phyloP scores from a whole-genome alignment of 1,140 invertebrate genomes.

The Heterodera carotae region DNA sequence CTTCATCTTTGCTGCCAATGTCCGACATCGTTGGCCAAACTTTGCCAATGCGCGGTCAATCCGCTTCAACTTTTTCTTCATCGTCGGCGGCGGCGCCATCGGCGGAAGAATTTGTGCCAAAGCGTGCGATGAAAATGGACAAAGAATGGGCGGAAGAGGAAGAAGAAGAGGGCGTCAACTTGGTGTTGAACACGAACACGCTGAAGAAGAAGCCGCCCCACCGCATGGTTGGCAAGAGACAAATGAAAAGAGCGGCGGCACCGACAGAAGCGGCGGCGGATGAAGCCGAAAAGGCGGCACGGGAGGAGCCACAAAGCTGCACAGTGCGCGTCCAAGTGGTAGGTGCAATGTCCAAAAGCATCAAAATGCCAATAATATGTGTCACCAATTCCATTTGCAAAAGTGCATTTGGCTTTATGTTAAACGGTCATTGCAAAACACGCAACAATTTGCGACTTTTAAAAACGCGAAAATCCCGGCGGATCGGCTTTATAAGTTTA shows the following conservation, averaged over 20 bases:
- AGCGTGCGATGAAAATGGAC: background rate
- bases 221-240: background rate
- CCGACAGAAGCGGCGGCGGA: background rate
- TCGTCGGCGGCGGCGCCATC: background rate
- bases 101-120: background rate
- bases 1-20: background rate
- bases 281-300: background rate
- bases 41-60: no score
- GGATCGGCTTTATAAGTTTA: background rate
- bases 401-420: no score
- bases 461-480: background rate
- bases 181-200: background rate
- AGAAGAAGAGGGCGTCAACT: background rate
- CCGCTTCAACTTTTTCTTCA: background rate
- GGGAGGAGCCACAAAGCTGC: background rate
- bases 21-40: no score
- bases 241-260: conserved; percentile 1
- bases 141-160: background rate
- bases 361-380: no score
- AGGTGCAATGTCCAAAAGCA: background rate
- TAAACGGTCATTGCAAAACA: no score
- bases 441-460: background rate
- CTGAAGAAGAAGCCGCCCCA: background rate
- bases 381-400: background rate
- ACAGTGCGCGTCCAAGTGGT: conserved; percentile 18